These are phyloP conservation scores for Coccyzus lansbergi DNA, from an alignment of 2,797 vertebrate genomes.

Conservation along the genomic window DNA sequence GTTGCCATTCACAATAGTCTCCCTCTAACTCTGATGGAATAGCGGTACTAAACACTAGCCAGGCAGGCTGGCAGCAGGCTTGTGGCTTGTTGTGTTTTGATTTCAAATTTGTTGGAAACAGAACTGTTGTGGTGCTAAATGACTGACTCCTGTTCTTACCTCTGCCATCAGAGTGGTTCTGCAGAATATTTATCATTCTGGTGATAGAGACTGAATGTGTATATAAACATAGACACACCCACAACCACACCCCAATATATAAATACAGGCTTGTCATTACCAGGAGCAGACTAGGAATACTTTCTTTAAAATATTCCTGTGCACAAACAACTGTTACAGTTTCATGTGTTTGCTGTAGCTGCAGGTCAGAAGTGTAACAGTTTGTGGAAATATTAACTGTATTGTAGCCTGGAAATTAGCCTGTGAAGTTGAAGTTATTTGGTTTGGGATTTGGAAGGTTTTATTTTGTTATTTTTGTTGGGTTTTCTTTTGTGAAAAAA, in stretches of 20 bases:
- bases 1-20: not conserved
- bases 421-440: not conserved
- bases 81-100: not conserved
- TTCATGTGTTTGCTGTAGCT: not conserved
- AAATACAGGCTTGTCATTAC: not conserved
- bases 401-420: not conserved
- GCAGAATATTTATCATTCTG: not conserved
- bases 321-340: not conserved
- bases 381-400: not conserved
- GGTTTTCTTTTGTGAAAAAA: not conserved
- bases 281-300: not conserved
- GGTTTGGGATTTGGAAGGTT: not conserved
- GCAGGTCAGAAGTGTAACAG: not conserved
- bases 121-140: not conserved
- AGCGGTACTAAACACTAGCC: not conserved
- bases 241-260: too few species aligned
- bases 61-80: not conserved
- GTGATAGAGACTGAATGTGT: not conserved
- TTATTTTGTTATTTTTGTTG: not conserved
- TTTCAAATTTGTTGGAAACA: not conserved
- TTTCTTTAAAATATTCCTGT: not conserved
- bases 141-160: not conserved
- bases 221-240: not conserved
- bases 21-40: not conserved
- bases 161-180: not conserved